phyloP scores from a whole-genome alignment of 1,140 invertebrate species.

The Aphelenchoides fujianensis region DNA sequence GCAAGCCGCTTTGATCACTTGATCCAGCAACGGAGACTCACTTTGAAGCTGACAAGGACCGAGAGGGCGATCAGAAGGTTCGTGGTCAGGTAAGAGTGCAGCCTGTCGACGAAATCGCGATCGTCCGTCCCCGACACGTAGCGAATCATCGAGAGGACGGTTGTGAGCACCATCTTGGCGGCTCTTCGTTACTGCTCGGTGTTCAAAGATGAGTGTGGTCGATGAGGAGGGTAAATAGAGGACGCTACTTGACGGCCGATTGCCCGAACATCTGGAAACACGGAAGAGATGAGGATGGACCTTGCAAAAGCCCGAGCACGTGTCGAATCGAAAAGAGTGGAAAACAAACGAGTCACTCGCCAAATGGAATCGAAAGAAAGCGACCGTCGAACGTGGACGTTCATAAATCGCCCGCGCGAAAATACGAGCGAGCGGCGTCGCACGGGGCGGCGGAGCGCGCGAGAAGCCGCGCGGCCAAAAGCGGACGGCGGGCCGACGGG shows the following conservation, averaged over 20 bases:
- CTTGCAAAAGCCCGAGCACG: too few relatives aligned
- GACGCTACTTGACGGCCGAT: background rate
- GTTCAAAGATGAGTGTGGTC: background rate
- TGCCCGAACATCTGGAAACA: background rate
- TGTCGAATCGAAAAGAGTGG: too few relatives aligned
- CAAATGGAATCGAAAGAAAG: too few relatives aligned
- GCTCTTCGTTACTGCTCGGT: too few relatives aligned
- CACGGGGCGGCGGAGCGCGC: too few relatives aligned
- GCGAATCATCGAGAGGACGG: conserved; percentile 51
- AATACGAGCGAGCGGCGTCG: too few relatives aligned
- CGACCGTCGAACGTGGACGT: too few relatives aligned
- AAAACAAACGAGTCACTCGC: too few relatives aligned
- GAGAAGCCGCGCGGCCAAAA: too few relatives aligned
- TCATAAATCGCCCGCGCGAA: too few relatives aligned
- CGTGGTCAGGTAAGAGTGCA: conserved; percentile 49
- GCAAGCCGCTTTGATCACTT: conserved; percentile 23
- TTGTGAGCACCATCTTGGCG: conserved; percentile 31
- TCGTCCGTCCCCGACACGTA: conserved; percentile 51
- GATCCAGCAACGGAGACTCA: conserved; percentile 24
- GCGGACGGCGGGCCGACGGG: too few relatives aligned
- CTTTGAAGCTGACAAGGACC: conserved; percentile 50
- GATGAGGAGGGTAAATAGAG: background rate
- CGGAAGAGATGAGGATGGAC: too few relatives aligned
- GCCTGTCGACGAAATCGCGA: conserved; percentile 50
- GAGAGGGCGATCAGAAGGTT: conserved; percentile 49